These are phyloP conservation scores for Drosophila lacertosa DNA, from an alignment of 1,140 invertebrate genomes.

Conservation along the genomic window DNA sequence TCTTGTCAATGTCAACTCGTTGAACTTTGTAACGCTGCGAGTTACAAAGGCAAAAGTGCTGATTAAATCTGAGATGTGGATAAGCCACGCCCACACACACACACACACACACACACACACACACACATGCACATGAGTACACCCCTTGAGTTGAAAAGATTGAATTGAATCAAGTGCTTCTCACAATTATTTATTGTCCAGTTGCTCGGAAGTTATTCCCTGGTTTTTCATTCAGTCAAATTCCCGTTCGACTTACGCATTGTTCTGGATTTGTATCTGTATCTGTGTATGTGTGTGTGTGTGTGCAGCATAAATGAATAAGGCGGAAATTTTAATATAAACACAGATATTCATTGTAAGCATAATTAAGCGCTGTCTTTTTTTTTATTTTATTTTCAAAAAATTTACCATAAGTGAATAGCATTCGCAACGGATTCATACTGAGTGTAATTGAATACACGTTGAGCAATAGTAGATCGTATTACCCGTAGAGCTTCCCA, in stretches of 20 bases:
- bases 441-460: conserved; percentile 63
- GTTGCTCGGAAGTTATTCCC: conserved; percentile 26
- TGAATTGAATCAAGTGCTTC: conserved; percentile 69
- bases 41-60: conserved; percentile 45
- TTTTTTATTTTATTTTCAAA: too few species aligned
- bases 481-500: conserved; percentile 47
- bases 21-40: conserved; percentile 63
- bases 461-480: conserved; percentile 53
- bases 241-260: conserved; percentile 56
- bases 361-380: conserved; percentile 68
- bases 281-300: conserved; percentile 2
- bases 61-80: conserved; percentile 46
- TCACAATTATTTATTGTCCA: conserved; percentile 65
- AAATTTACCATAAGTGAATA: conserved; percentile 23
- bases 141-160: conserved; percentile 72
- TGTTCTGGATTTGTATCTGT: conserved; percentile 41
- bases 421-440: background rate
- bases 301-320: conserved; percentile 54
- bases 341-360: conserved; percentile 62
- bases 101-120: background rate
- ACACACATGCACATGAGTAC: conserved; percentile 14
- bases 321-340: conserved; percentile 82
- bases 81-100: conserved; percentile 19
- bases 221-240: conserved; percentile 26
- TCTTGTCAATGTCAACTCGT: conserved; percentile 45